Base-by-base conservation (phyloP, 2,888 invertebrate species). In the Lepidochitona cinerea region DNA sequence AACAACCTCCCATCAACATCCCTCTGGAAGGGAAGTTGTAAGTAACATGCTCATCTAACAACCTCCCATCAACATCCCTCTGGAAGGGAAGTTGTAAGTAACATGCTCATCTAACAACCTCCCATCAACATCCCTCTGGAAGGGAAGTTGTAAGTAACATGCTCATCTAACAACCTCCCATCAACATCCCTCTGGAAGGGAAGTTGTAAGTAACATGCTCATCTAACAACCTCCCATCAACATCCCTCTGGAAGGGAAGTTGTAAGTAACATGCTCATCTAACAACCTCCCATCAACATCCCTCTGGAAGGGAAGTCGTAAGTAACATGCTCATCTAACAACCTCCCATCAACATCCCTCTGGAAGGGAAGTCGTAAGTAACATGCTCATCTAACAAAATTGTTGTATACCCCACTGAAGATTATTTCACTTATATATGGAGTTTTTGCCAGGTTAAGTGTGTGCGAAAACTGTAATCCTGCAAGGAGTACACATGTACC, bases 121-220 rank as follows among this genome's bases (percentile, higher is more conserved):
- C 23, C 3, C 49, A 5, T 49, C 2, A 49, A 23, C 41, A 41
- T 41, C 41, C 9, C 9, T 9, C 18, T 41, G 41, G 41, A 41
- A n/a, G 49, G 49, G 49, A 49, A 49, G 23, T 49, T n/a, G 49
- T 4, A 49, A 49, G 18, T 49, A 18, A 49, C n/a, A n/a, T 2
- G 18, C 18, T 18, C 18, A 49, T n/a, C 23, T 2, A 49, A 7
- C n/a, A 4, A 69, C 54, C 53, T 53, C 52, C n/a, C 75, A 77
- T 37, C 70, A 72, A 52, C 77, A 77, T 53, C 77, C 75, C 9
- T 36, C 64, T 14, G 75, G 77, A 26, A 72, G 75, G 49, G 72
- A 75, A 66, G 71, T 66, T 32, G 77, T 77, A 68, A 74, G 68
- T 70, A 18, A 41, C 18, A 75, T 32, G 18, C 52, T 29, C 66